These are phyloP conservation scores for Oenanthe oenanthe DNA, from an alignment of 2,113 vertebrate species.

Conservation along the genomic window DNA sequence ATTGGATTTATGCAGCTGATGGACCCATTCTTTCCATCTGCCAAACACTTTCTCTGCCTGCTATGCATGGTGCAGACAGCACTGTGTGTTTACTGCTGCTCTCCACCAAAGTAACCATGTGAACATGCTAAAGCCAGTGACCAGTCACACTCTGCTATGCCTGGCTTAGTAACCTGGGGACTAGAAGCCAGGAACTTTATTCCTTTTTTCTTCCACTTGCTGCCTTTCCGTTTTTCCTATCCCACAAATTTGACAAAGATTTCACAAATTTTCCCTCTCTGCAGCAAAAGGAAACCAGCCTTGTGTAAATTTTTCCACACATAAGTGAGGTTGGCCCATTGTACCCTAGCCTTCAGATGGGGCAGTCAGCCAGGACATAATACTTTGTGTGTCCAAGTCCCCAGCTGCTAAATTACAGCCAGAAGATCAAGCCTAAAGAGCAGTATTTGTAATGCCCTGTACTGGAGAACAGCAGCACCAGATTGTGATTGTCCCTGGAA, in stretches of 20 bases:
- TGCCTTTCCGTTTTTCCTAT: constrained; percentile 40
- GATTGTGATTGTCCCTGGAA: background rate
- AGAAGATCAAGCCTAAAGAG: background rate
- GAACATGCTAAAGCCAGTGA: background rate
- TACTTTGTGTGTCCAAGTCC: background rate
- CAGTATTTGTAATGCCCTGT: background rate
- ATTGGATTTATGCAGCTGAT: background rate
- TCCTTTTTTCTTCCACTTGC: constrained; percentile 44
- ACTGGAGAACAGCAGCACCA: background rate
- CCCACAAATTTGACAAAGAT: constrained; percentile 23
- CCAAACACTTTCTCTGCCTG: background rate
- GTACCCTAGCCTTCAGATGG: background rate
- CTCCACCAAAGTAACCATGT: background rate
- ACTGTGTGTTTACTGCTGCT: background rate
- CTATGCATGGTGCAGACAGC: background rate
- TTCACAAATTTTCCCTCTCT: constrained; percentile 52
- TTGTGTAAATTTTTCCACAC: constrained; percentile 39
- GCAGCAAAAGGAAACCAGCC: constrained; percentile 37
- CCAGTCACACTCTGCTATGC: background rate
- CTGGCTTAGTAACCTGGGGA: background rate
- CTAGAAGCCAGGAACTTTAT: constrained; percentile 27
- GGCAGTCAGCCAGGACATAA: constrained; percentile 14
- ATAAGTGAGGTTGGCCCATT: background rate
- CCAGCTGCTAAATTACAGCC: background rate
- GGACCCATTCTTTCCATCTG: background rate